Conservation (phyloP, 1,140 invertebrate genomes). For the Drosophila bocqueti region DNA sequence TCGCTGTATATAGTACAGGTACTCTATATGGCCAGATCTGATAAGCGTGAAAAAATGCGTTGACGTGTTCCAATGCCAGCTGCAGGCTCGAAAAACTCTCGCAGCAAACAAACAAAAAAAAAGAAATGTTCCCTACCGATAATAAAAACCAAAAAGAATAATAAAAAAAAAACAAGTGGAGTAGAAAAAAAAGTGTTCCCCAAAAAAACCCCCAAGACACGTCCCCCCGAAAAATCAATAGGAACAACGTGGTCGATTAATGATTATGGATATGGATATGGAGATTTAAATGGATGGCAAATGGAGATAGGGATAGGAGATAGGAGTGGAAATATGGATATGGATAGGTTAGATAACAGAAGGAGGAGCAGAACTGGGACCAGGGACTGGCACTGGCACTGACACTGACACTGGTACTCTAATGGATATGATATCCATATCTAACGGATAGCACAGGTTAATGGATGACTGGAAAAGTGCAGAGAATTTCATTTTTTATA, state of each 20-base stretch:
- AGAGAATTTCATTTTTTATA: not conserved
- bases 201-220: not conserved
- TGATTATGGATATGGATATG: constrained; percentile 39
- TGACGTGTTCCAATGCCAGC: constrained; percentile 60
- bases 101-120: constrained; percentile 6
- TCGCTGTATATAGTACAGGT: constrained; percentile 13
- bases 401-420: not conserved
- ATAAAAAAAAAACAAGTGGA: not conserved
- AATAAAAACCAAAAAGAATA: constrained; percentile 14
- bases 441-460: constrained; percentile 11
- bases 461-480: constrained; percentile 8
- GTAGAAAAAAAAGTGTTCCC: not conserved
- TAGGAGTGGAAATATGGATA: constrained; percentile 24
- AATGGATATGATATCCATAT: constrained; percentile 20
- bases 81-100: constrained; percentile 18
- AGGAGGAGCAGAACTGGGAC: not conserved
- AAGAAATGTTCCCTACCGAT: constrained; percentile 10
- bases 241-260: constrained; percentile 46
- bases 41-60: constrained; percentile 63
- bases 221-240: constrained; percentile 33
- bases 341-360: constrained; percentile 11
- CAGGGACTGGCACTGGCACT: not conserved
- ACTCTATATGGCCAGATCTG: constrained; percentile 48
- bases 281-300: constrained; percentile 33
- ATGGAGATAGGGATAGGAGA: constrained; percentile 19